Evolutionary conservation across 2,888 invertebrate species (phyloP).

Genomic region (Callyntrura guangdongensis): DNA sequence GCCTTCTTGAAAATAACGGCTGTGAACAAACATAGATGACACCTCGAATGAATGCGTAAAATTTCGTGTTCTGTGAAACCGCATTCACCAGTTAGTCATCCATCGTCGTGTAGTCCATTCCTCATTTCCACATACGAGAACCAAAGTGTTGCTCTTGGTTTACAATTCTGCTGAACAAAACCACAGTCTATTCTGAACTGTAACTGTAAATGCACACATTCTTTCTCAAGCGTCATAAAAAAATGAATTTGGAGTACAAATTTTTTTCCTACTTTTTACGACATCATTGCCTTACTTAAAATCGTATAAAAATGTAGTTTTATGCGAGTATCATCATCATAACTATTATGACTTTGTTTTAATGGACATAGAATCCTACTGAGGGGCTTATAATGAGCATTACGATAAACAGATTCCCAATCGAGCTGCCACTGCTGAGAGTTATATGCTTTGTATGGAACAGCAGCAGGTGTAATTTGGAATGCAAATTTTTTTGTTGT

Average conservation of each 20-base stretch:
- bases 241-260: background rate
- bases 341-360: background rate
- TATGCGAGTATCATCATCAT: background rate
- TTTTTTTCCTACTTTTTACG: background rate
- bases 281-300: background rate
- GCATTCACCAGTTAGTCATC: background rate
- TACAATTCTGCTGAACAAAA: no score
- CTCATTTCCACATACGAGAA: background rate
- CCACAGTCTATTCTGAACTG: no score
- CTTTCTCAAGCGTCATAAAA: no score
- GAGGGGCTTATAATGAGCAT: background rate
- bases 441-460: background rate
- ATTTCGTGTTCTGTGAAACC: background rate
- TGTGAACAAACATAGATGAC: conserved; percentile 28
- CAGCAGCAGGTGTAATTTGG: conserved; percentile 19
- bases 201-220: no score
- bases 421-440: no score
- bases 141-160: background rate
- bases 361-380: no score
- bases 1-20: conserved; percentile 5
- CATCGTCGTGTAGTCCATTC: background rate
- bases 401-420: background rate
- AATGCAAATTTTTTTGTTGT: conserved; percentile 37
- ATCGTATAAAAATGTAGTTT: background rate
- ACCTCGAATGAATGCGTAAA: background rate